Evolutionary conservation across 2,113 vertebrate species (phyloP), one percentile per base, ranked within the genome.

Genomic region (Oceanites oceanicus): DNA sequence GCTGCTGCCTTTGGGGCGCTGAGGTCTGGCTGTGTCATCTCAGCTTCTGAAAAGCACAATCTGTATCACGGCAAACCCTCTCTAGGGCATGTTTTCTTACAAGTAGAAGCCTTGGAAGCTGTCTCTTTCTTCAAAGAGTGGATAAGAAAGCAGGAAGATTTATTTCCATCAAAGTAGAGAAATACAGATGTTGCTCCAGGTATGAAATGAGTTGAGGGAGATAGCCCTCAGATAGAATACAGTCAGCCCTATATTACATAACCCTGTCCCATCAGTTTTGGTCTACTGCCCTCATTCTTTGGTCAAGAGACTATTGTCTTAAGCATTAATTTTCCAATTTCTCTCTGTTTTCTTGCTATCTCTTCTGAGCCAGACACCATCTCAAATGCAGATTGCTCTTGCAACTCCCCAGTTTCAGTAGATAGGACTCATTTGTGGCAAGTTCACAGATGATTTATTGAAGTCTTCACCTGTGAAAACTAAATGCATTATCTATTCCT

Each of bases 371-470:
- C 42, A 81, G 44, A 23, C 23, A 30, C 29, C n/a, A 36, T 66
- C 49, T 90, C 58, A 94, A 87, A 79, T n/a, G 26, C 11, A 73
- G 81, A 73, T 56, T 89, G 77, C 36, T 82, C 78, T 75, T 91
- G 58, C 56, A 88, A 4, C 49, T 95, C 32, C 47, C 53, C 45
- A 36, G 29, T 95, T 95, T 73, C 66, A 88, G 27, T 30, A 92
- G 74, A 90, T n/a, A 94, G 83, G 86, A 67, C 67, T 90, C 22
- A 92, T 95, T 80, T 93, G 52, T 92, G 52, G 36, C 34, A 96
- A 86, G 88, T 94, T 92, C 83, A 90, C 56, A 86, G 67, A 67
- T 45, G 74, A 96, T 90, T 94, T 95, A 96, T 94, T 93, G 49
- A 93, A 93, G 92, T 82, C 92, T 94, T 86, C 62, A 92, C 91